A percentile compares a stretch with the other conserved stretches of the same genome.
Evolutionary conservation across 2,113 vertebrate species (phyloP).

Genomic region (Ginglymostoma cirratum): DNA sequence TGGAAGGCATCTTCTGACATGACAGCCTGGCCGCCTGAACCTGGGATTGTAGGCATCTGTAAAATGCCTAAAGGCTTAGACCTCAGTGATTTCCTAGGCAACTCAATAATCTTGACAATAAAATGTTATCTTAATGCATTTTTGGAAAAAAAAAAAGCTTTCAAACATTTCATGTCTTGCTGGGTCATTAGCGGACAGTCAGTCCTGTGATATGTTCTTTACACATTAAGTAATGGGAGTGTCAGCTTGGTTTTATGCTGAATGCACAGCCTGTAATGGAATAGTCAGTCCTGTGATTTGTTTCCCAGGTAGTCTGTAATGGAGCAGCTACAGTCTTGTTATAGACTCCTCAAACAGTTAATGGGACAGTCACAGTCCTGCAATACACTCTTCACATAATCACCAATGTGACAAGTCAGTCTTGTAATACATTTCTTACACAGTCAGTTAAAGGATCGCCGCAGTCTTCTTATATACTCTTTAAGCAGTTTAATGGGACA

Average conservation of each 20-base stretch:
- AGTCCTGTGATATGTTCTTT: neutral
- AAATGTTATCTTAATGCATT: neutral
- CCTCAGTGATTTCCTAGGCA: neutral
- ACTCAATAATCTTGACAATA: neutral
- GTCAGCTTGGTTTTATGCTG: neutral
- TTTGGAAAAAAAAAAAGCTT: neutral
- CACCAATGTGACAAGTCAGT: slow-evolving; percentile 2
- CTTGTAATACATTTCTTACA: slow-evolving; percentile 11
- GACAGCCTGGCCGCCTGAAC: neutral
- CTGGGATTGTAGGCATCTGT: neutral
- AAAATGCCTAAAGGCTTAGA: neutral
- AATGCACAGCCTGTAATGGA: neutral
- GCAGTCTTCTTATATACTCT: neutral
- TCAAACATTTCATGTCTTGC: neutral
- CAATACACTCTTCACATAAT: slow-evolving; percentile 16
- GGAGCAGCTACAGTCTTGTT: neutral
- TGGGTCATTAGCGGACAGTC: slow-evolving; percentile 12
- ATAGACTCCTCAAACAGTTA: neutral
- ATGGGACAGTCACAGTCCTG: slow-evolving; percentile 23
- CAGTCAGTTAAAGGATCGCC: neutral
- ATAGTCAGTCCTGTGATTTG: neutral
- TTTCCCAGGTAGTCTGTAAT: slow-evolving; percentile 1
- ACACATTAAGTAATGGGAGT: slow-evolving; percentile 5
- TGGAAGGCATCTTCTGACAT: neutral
- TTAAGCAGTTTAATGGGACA: slow-evolving; percentile 24